Conservation (phyloP, 2,113 vertebrate genomes). For the Hippocampus comes region DNA sequence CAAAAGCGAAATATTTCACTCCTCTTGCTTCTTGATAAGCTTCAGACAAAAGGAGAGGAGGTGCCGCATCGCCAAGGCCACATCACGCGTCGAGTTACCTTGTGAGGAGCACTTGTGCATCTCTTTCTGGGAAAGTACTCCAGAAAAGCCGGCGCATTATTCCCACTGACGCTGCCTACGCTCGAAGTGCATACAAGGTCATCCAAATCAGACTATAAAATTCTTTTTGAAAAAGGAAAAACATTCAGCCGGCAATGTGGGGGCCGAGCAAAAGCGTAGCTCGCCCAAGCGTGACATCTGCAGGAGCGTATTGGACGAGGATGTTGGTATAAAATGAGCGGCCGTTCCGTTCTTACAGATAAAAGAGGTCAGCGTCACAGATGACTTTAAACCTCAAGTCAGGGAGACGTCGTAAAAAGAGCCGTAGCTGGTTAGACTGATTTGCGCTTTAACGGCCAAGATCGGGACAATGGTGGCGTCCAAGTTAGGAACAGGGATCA, state of each 20-base stretch:
- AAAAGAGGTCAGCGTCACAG: conserved; percentile 44
- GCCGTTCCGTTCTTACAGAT: conserved; percentile 56
- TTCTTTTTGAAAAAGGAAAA: conserved; percentile 26
- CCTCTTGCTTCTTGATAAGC: conserved; percentile 58
- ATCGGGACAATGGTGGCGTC: conserved; percentile 22
- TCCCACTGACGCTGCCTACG: conserved; percentile 26
- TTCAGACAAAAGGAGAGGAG: conserved; percentile 38
- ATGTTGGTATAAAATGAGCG: conserved; percentile 54
- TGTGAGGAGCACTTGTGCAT: conserved; percentile 34
- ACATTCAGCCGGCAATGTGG: conserved; percentile 40
- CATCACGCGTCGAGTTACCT: conserved; percentile 37
- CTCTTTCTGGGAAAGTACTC: conserved; percentile 14
- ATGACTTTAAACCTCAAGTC: conserved; percentile 48
- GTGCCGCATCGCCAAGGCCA: conserved; percentile 54
- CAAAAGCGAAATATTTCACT: conserved; percentile 60
- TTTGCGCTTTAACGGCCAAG: conserved; percentile 28
- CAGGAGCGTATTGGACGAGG: conserved; percentile 44
- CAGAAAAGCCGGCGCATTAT: conserved; percentile 4
- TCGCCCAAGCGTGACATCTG: conserved; percentile 62
- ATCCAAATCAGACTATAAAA: conserved; percentile 46
- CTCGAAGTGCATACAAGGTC: conserved; percentile 39
- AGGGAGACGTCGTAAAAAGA: conserved; percentile 41
- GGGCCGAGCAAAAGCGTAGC: conserved; percentile 51
- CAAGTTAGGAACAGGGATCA: conserved; percentile 41
- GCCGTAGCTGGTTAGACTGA: conserved; percentile 44